A percentile compares a stretch with the other conserved stretches of the same genome.
phyloP scores from a whole-genome alignment of 1,140 invertebrate species.

The Drosophila nannoptera region DNA sequence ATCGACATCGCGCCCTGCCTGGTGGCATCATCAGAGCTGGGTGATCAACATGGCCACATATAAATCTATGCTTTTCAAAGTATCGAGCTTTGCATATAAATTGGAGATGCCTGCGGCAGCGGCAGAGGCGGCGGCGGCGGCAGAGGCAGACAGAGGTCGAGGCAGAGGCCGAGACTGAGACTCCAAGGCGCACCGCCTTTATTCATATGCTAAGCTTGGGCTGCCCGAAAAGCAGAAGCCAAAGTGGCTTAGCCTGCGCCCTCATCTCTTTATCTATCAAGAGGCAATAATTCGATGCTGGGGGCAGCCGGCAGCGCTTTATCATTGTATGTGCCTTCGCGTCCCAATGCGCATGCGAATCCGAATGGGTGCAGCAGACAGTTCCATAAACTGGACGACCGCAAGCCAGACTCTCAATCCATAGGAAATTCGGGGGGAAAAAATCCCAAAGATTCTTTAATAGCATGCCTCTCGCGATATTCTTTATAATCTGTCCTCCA shows the following conservation, averaged over 20 bases:
- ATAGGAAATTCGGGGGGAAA: conserved; percentile 15
- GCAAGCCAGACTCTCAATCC: conserved; percentile 27
- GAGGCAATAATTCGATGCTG: conserved; percentile 64
- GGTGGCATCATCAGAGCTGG: conserved; percentile 56
- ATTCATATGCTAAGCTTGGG: conserved; percentile 69
- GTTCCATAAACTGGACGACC: conserved; percentile 27
- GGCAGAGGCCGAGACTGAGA: neutral
- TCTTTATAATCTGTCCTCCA: neutral
- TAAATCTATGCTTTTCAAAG: conserved; percentile 38
- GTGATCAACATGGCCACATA: conserved; percentile 24
- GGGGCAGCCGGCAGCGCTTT: conserved; percentile 52
- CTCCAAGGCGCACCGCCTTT: conserved; percentile 35
- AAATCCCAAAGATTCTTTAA: conserved; percentile 53
- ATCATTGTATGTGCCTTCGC: conserved; percentile 40
- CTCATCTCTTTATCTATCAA: conserved; percentile 48
- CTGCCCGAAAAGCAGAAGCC: conserved; percentile 59
- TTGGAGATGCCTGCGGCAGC: conserved; percentile 20
- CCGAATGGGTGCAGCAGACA: conserved; percentile 61
- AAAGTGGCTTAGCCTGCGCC: conserved; percentile 49
- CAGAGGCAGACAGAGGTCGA: too few relatives aligned
- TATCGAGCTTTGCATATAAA: conserved; percentile 66
- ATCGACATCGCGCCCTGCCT: neutral
- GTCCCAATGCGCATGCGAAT: too few relatives aligned
- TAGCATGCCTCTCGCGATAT: conserved; percentile 41
- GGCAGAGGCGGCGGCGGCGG: too few relatives aligned